phyloP scores from a whole-genome alignment of 1,140 invertebrate genomes.

The Euschistus heros region DNA sequence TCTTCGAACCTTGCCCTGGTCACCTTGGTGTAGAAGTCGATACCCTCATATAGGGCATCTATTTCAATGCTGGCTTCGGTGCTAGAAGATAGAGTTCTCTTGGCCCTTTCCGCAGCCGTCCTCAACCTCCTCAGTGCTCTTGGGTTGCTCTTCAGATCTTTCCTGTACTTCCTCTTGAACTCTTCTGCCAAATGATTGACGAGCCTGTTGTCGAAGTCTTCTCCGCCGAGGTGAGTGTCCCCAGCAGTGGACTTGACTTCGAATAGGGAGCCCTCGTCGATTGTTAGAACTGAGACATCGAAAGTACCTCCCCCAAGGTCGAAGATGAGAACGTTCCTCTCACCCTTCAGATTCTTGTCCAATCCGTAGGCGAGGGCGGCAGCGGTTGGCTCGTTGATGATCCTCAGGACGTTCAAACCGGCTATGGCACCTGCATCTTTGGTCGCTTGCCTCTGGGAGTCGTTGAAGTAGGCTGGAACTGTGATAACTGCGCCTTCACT shows the following conservation, averaged over 20 bases:
- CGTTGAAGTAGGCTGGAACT: slow-evolving; percentile 62
- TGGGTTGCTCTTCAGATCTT: slow-evolving; percentile 41
- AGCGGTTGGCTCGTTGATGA: slow-evolving; percentile 61
- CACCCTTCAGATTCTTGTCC: slow-evolving; percentile 65
- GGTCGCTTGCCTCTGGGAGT: slow-evolving; percentile 53
- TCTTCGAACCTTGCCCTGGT: too few relatives aligned
- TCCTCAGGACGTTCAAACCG: too few relatives aligned
- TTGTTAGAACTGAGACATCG: slow-evolving; percentile 78
- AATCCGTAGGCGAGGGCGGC: slow-evolving; percentile 67
- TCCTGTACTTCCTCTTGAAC: slow-evolving; percentile 43
- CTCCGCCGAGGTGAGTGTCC: too few relatives aligned
- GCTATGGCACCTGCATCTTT: too few relatives aligned
- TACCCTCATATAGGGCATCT: slow-evolving; percentile 44
- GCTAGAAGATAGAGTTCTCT: slow-evolving; percentile 45
- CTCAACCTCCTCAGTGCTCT: slow-evolving; percentile 48
- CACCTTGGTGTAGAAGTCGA: slow-evolving; percentile 50
- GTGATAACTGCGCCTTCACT: slow-evolving; percentile 43
- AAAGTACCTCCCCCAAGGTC: slow-evolving; percentile 66
- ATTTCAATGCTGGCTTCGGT: slow-evolving; percentile 46
- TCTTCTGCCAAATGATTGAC: too few relatives aligned
- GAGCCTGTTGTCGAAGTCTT: too few relatives aligned
- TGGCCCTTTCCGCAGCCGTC: slow-evolving; percentile 51
- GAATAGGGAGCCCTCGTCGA: too few relatives aligned
- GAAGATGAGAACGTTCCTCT: slow-evolving; percentile 61
- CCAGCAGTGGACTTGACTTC: too few relatives aligned